Base-by-base conservation (phyloP, 2,888 invertebrate genomes). In the Athripsodes cinereus region DNA sequence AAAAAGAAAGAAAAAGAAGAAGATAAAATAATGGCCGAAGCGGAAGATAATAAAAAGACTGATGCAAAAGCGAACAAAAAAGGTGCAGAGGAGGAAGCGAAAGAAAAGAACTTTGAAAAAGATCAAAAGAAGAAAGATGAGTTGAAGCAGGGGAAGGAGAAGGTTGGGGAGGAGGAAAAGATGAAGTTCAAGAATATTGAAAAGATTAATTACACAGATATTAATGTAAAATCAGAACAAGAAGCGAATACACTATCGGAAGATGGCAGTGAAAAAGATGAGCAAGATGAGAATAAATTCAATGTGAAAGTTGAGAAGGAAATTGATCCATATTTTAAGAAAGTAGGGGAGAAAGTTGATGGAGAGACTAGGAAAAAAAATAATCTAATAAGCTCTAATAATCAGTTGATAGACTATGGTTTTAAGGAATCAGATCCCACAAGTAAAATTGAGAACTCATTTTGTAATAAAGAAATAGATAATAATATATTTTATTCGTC, bases 61-160 rank as follows among this genome's bases (percentile, higher is more conserved):
- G 56, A 60, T 53, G 53, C 46, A 34, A 31, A 26, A 21, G 46
- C 53, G 40, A 22, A 46, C 60, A 21, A 62, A 26, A 64, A 65
- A 20, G n/a, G n/a, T n/a, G 57, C 55, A 44, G 22, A 60, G n/a
- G 67, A 69, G 64, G 69, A 64, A 19, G 69, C 69, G 57, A 11
- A 21, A 8, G 40, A 53, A 31, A 64, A 60, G 20, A 8, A 60
- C 53, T 31, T 58, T 19, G 53, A 57, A 56, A 20, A 52, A n/a
- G 21, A 44, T 2, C 3, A 3, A 44, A 44, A 44, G 44, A 44
- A 44, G 13, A 18, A 44, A 44, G 44, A 3, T 8, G 44, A 44
- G 13, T 18, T 44, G 44, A 44, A 44, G 44, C n/a, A 6, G n/a
- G n/a, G n/a, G n/a, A 44, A 44, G 35, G 35, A 31, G 48, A 18